phyloP scores from a whole-genome alignment of 2,888 invertebrate genomes.

The Entomobrya proxima region DNA sequence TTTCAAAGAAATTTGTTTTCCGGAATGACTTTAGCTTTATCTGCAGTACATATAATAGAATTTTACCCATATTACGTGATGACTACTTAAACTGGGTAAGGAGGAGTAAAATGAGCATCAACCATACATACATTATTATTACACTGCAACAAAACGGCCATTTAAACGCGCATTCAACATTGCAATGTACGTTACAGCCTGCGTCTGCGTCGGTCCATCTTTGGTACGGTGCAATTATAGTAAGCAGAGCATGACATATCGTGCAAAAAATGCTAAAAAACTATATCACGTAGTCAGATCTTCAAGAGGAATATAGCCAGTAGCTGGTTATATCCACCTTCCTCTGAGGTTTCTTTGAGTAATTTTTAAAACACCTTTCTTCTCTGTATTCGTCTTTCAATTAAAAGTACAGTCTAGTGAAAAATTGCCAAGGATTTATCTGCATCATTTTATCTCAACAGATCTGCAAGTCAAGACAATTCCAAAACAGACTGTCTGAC shows the following conservation, averaged over 20 bases:
- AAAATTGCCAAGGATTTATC: constrained; percentile 18
- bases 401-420: neutral
- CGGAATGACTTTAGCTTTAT: no score
- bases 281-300: neutral
- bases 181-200: neutral
- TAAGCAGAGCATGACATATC: constrained; percentile 61
- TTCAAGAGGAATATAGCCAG: neutral
- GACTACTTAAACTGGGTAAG: no score
- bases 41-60: no score
- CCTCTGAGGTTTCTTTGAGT: neutral
- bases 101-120: no score
- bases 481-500: neutral
- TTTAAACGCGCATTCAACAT: no score
- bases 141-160: no score
- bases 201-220: neutral
- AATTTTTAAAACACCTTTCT: neutral
- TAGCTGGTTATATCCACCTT: neutral
- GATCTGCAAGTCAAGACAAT: neutral
- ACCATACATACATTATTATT: no score
- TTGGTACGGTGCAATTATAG: constrained; percentile 54
- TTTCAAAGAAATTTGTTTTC: no score
- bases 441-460: neutral
- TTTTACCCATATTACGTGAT: no score
- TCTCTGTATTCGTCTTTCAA: neutral
- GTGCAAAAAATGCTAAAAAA: constrained; percentile 33